Conservation (phyloP, 2,113 vertebrate genomes). For the Donacobius atricapilla region DNA sequence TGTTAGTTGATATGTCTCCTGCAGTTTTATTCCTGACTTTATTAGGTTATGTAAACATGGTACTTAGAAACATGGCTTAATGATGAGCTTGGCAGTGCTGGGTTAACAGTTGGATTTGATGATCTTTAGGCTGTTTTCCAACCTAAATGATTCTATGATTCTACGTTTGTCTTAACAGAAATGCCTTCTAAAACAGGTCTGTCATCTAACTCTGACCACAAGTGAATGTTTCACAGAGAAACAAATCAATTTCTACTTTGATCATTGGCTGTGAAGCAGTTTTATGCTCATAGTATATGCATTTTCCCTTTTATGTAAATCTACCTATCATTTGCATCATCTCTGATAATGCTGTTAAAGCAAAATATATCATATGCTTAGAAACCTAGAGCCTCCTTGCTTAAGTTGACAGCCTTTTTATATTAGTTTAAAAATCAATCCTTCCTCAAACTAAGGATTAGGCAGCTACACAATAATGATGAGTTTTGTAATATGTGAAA, state of each 20-base stretch:
- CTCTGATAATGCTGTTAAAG: not conserved
- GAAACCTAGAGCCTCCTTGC: not conserved
- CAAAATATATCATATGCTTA: not conserved
- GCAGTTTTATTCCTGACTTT: not conserved
- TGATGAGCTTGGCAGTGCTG: not conserved
- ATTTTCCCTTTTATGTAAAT: not conserved
- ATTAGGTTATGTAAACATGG: not conserved
- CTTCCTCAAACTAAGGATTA: conserved; percentile 21
- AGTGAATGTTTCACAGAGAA: not conserved
- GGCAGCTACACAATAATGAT: not conserved
- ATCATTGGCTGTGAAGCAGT: not conserved
- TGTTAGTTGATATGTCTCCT: not conserved
- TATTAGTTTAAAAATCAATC: not conserved
- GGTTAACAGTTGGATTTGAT: not conserved
- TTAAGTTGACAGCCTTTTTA: not conserved
- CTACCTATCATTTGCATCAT: not conserved
- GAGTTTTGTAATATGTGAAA: not conserved
- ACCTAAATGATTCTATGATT: not conserved
- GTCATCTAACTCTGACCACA: not conserved
- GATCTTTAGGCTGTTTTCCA: not conserved
- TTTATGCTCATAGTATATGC: not conserved
- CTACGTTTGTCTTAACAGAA: not conserved
- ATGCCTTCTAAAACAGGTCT: not conserved
- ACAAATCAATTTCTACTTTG: not conserved
- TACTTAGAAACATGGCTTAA: not conserved